These are phyloP conservation scores for Agonopterix alstromeriana DNA, from an alignment of 2,888 invertebrate species.

Conservation along the genomic window DNA sequence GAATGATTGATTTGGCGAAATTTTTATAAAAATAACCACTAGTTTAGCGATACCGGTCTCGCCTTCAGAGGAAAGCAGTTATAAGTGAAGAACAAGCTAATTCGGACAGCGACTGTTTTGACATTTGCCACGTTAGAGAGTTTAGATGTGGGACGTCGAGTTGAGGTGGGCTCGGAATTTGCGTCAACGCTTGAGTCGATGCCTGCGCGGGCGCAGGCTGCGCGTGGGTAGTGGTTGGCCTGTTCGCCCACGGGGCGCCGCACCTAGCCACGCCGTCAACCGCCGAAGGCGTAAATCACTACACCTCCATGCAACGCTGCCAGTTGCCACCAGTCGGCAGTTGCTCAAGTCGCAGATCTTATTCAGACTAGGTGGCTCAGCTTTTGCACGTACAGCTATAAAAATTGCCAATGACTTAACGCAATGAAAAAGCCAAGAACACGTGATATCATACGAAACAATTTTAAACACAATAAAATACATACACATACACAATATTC, in stretches of 20 bases:
- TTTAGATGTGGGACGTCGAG: conserved; percentile 32
- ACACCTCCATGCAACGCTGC: conserved; percentile 25
- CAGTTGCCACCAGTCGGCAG: conserved; percentile 20
- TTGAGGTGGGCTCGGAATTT: conserved; percentile 59
- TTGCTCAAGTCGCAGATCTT: conserved; percentile 1
- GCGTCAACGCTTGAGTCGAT: conserved; percentile 36
- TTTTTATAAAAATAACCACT: conserved; percentile 23
- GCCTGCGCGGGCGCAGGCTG: conserved; percentile 22
- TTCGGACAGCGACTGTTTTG: neutral
- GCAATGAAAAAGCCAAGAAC: too few relatives aligned
- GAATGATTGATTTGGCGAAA: conserved; percentile 23
- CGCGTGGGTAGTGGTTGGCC: conserved; percentile 49
- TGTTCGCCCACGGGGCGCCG: conserved; percentile 63
- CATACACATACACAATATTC: neutral
- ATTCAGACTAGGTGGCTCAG: neutral
- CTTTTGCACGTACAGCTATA: neutral
- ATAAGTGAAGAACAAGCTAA: conserved; percentile 4
- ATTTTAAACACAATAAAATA: too few relatives aligned
- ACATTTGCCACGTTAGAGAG: conserved; percentile 4
- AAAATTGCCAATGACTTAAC: neutral
- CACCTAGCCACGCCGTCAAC: conserved; percentile 55
- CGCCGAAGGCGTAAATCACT: conserved; percentile 48
- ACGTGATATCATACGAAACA: too few relatives aligned
- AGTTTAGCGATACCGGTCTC: conserved; percentile 22
- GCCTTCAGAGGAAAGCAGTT: conserved; percentile 17